These are phyloP conservation scores for Pogona vitticeps DNA, from an alignment of 2,113 vertebrate species.

Conservation along the genomic window DNA sequence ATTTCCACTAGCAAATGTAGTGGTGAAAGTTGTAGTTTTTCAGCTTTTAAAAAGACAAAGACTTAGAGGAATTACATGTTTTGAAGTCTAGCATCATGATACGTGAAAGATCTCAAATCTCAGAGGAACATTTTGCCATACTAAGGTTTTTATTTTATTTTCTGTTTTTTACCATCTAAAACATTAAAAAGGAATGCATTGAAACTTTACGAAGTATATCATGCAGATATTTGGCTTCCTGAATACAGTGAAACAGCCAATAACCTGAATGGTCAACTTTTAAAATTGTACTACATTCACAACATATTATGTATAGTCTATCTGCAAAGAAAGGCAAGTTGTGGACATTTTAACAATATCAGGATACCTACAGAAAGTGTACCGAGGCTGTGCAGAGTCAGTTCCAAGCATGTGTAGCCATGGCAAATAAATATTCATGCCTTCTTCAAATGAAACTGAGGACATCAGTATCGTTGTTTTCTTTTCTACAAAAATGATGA, in stretches of 20 bases:
- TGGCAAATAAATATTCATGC: constrained; percentile 3
- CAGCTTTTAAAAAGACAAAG: constrained; percentile 25
- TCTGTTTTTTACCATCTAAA: constrained; percentile 53
- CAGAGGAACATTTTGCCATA: constrained; percentile 52
- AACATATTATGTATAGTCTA: constrained; percentile 57
- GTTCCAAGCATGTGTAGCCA: not conserved
- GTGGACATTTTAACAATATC: constrained; percentile 44
- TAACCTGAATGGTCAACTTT: constrained; percentile 13
- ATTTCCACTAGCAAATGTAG: constrained; percentile 36
- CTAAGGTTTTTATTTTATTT: constrained; percentile 33
- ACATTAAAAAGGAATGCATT: constrained; percentile 65
- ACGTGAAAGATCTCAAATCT: constrained; percentile 55
- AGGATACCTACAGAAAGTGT: constrained; percentile 57
- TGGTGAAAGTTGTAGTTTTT: constrained; percentile 48
- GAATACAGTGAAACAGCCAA: constrained; percentile 43
- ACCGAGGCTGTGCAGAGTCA: constrained; percentile 37
- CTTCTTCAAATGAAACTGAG: not conserved
- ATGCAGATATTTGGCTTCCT: constrained; percentile 60
- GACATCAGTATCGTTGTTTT: not conserved
- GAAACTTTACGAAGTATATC: constrained; percentile 58
- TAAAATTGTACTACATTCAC: constrained; percentile 41
- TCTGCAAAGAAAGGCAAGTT: constrained; percentile 59
- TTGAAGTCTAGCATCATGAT: constrained; percentile 27
- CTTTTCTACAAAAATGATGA: not conserved
- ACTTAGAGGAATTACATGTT: constrained; percentile 44